Percentiles rank a stretch among this genome's conserved stretches.
phyloP scores from a whole-genome alignment of 2,113 vertebrate genomes.

The Dinomys branickii region DNA sequence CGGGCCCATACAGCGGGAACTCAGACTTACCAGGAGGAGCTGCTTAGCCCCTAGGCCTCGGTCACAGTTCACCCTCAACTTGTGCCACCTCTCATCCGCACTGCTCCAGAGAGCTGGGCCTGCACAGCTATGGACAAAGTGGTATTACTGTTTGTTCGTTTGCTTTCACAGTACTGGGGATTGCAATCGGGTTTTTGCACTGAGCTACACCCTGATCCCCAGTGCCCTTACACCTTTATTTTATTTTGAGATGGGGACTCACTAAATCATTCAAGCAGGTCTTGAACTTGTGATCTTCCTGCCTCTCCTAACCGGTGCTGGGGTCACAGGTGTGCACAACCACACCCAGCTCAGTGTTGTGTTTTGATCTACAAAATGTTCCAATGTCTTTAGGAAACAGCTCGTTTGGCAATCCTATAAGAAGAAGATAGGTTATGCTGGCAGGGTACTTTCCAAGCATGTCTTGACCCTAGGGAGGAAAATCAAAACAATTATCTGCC shows the following conservation, averaged over 20 bases:
- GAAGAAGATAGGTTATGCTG: neutral
- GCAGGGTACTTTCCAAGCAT: neutral
- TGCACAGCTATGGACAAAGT: neutral
- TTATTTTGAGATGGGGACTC: neutral
- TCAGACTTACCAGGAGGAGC: neutral
- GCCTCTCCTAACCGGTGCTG: neutral
- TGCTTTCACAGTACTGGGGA: neutral
- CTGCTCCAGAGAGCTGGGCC: neutral
- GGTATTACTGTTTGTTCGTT: neutral
- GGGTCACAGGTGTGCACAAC: neutral
- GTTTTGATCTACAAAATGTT: neutral
- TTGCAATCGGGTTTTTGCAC: neutral
- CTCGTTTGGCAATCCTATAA: neutral
- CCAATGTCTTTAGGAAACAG: neutral
- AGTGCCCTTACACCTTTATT: neutral
- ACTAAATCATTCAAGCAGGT: neutral
- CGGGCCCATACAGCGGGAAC: neutral
- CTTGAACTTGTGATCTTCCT: neutral
- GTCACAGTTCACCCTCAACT: neutral
- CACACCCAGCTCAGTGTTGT: neutral
- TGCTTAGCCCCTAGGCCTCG: neutral
- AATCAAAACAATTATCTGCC: neutral
- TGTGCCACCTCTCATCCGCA: neutral
- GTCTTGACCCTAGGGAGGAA: slow-evolving; percentile 15
- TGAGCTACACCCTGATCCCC: neutral